A percentile compares a stretch with the other conserved stretches of the same genome.
phyloP scores from a whole-genome alignment of 2,113 vertebrate species.

The Passerina amoena region DNA sequence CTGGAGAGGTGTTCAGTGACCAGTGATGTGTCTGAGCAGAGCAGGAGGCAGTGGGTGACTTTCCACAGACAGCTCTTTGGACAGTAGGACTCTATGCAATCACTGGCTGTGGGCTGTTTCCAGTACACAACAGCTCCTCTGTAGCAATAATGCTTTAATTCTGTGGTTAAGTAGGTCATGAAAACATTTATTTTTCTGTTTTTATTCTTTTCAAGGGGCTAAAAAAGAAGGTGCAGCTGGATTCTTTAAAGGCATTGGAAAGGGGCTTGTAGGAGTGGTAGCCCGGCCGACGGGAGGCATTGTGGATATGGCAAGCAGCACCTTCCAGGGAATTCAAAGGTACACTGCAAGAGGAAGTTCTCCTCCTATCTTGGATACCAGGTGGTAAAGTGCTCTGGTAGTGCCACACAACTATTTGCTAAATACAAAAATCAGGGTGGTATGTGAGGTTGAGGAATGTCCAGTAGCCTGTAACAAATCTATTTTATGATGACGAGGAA shows the following conservation, averaged over 20 bases:
- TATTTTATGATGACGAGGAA: background rate
- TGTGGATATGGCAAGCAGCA: conserved; percentile 97
- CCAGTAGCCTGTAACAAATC: background rate
- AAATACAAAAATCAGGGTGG: too few species aligned
- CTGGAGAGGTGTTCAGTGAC: background rate
- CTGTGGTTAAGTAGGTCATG: background rate
- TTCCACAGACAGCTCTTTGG: background rate
- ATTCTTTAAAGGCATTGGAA: conserved; percentile 98
- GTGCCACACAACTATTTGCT: background rate
- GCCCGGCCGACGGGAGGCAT: conserved; percentile 93
- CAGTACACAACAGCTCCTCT: background rate
- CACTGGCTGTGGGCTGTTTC: background rate
- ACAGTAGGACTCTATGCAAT: fast-evolving
- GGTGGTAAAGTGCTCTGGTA: background rate
- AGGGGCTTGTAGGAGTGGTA: conserved; percentile 93
- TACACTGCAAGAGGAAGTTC: conserved; percentile 32
- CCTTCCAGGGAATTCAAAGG: conserved; percentile 98
- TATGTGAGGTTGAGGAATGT: background rate
- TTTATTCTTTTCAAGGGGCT: conserved; percentile 79
- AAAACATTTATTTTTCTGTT: background rate
- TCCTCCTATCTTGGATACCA: fast-evolving
- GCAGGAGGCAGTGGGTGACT: background rate
- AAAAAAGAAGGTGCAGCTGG: conserved; percentile 95
- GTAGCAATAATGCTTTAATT: background rate
- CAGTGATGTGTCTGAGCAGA: background rate